These are phyloP conservation scores for Caenorhabditis japonica DNA, from an alignment of 2,888 invertebrate genomes.

Conservation along the genomic window DNA sequence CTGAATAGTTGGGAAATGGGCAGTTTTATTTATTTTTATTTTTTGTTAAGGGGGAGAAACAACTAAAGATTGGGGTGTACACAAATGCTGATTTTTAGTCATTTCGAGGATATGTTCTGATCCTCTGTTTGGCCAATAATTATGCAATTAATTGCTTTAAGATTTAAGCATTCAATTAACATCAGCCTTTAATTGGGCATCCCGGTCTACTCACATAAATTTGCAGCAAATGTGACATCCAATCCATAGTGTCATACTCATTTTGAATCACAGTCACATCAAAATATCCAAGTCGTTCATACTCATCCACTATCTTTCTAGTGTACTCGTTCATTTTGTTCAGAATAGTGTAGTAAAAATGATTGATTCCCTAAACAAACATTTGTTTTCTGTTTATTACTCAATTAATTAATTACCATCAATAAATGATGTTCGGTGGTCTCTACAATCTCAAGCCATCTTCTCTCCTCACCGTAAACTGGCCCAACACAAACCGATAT, in stretches of 20 bases:
- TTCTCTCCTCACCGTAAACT: constrained; percentile 14
- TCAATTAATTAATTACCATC: background rate
- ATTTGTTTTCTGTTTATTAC: too few relatives aligned
- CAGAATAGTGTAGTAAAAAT: constrained; percentile 14
- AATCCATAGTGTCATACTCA: constrained; percentile 7
- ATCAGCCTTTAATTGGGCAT: too few relatives aligned
- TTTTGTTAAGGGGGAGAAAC: too few relatives aligned
- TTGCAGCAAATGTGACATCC: constrained; percentile 4
- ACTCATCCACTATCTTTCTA: constrained; percentile 7
- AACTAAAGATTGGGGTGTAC: too few relatives aligned
- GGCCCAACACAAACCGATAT: constrained; percentile 14
- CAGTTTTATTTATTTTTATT: too few relatives aligned
- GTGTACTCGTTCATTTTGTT: constrained; percentile 9
- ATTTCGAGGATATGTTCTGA: too few relatives aligned
- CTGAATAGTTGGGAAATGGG: too few relatives aligned
- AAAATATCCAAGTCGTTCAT: constrained; percentile 3
- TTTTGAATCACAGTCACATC: constrained; percentile 16
- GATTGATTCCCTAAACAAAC: constrained; percentile 7
- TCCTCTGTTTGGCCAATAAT: too few relatives aligned
- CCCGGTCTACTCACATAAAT: constrained; percentile 2
- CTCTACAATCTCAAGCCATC: constrained; percentile 17
- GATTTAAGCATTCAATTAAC: too few relatives aligned
- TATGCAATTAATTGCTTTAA: too few relatives aligned
- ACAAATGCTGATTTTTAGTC: too few relatives aligned
- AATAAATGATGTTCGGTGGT: constrained; percentile 18